A percentile compares a stretch with the other conserved stretches of the same genome.
Evolutionary conservation across 2,888 invertebrate species (phyloP).

Genomic region (Diarsia rubi): DNA sequence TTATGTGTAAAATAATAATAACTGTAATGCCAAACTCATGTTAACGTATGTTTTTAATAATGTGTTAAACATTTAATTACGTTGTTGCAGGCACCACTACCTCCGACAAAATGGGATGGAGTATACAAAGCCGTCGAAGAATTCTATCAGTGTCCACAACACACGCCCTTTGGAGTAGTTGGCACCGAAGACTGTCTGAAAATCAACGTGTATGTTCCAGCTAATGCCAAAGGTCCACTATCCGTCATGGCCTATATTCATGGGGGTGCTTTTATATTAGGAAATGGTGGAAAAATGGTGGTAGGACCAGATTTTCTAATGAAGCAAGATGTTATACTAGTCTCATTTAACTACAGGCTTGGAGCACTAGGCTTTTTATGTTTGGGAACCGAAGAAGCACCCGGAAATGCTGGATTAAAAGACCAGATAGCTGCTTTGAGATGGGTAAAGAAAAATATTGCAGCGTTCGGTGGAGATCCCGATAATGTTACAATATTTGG

Average conservation of each 20-base stretch:
- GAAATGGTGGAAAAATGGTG: conserved; percentile 80
- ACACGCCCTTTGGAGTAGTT: conserved; percentile 67
- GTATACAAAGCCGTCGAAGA: conserved; percentile 79
- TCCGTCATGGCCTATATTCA: conserved; percentile 85
- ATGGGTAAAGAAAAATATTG: conserved; percentile 85
- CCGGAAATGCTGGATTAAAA: conserved; percentile 85
- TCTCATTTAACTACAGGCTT: conserved; percentile 84
- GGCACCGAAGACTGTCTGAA: conserved; percentile 83
- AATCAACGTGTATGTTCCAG: conserved; percentile 82
- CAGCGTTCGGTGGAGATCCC: conserved; percentile 84
- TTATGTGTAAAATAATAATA: not conserved
- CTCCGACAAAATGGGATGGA: conserved; percentile 81
- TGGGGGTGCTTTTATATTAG: conserved; percentile 81
- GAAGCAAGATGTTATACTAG: conserved; percentile 79
- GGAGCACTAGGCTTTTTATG: conserved; percentile 85
- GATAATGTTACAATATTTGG: conserved; percentile 85
- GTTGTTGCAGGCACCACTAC: conserved; percentile 82
- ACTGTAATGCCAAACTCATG: not conserved
- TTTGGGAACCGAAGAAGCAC: conserved; percentile 82
- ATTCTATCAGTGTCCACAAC: conserved; percentile 67
- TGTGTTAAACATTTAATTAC: not conserved
- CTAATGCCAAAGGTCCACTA: conserved; percentile 66
- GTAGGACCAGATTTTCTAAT: conserved; percentile 80
- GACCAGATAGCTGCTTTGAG: conserved; percentile 84
- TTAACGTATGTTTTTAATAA: not conserved